Percentiles rank a stretch among this genome's conserved stretches.
Conservation (phyloP, 2,113 vertebrate species). For the rat (Rattus norvegicus) region GRCr8 NC_086023.1:167258001-167258500, state of each 20-base stretch:
- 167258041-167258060: not conserved
- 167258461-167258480: not conserved
- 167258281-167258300: not conserved
- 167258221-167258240: not conserved
- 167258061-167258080: slow-evolving; percentile 62
- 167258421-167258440: not conserved
- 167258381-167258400: not conserved
- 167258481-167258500: not conserved
- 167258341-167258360: slow-evolving; percentile 7
- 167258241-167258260: not conserved
- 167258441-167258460: not conserved
- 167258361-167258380: not conserved
- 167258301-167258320: not conserved
- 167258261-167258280: not conserved
- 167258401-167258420: slow-evolving; percentile 15
- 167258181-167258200: not conserved
- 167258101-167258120: slow-evolving; percentile 66
- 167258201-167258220: not conserved
- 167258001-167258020: slow-evolving; percentile 45
- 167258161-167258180: slow-evolving; percentile 25
- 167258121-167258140: slow-evolving; percentile 70
- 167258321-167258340: not conserved
- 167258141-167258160: slow-evolving; percentile 61
- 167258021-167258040: not conserved
- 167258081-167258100: slow-evolving; percentile 71